Evolutionary conservation across 2,797 vertebrate genomes (phyloP).

Genomic region (Rhinogobio ventralis): DNA sequence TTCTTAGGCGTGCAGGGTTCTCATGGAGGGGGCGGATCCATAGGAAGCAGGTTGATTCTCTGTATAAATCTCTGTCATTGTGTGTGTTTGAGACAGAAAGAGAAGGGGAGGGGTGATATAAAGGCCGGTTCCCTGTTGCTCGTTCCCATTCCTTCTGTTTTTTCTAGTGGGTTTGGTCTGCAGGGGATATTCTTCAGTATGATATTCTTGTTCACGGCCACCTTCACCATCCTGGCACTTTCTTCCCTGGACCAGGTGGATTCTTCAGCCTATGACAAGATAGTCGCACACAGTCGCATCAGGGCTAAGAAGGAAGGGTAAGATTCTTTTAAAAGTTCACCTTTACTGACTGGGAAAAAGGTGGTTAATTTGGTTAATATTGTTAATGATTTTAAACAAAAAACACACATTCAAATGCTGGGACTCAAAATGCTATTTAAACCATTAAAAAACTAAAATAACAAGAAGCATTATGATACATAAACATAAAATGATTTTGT

Average conservation of each 20-base stretch:
- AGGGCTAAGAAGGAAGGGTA: slow-evolving; percentile 93
- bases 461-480: not conserved
- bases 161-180: slow-evolving; percentile 56
- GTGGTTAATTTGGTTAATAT: not conserved
- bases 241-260: slow-evolving; percentile 79
- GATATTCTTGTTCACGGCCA: slow-evolving; percentile 78
- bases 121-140: slow-evolving; percentile 80
- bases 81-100: slow-evolving; percentile 54
- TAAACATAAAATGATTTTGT: not conserved
- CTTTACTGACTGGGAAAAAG: not conserved
- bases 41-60: slow-evolving; percentile 55
- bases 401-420: not conserved
- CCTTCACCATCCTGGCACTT: slow-evolving; percentile 77
- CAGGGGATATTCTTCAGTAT: slow-evolving; percentile 74
- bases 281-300: slow-evolving; percentile 94
- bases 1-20: slow-evolving; percentile 51
- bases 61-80: slow-evolving; percentile 45
- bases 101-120: slow-evolving; percentile 79
- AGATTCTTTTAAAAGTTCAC: slow-evolving; percentile 66
- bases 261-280: slow-evolving; percentile 93
- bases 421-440: not conserved
- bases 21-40: slow-evolving; percentile 55
- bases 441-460: not conserved
- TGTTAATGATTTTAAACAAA: not conserved
- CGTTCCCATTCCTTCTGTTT: slow-evolving; percentile 79